A percentile compares a stretch with the other conserved stretches of the same genome.
Evolutionary conservation across 2,113 vertebrate species (phyloP).

Genomic region (Sinocyclocheilus grahami): DNA sequence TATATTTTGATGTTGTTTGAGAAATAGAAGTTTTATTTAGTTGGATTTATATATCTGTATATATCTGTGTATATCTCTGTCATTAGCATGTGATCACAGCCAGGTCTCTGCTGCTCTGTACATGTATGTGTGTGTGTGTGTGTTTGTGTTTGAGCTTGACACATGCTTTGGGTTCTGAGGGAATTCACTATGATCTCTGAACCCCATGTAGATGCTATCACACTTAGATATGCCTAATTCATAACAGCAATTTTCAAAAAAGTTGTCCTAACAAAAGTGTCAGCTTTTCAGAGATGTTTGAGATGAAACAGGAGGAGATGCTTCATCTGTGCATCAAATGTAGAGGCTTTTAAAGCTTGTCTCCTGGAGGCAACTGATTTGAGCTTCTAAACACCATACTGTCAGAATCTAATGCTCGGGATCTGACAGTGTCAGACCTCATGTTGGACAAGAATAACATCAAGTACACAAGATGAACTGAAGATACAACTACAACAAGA

Average conservation of each 20-base stretch:
- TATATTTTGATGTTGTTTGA: not conserved
- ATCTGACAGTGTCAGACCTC: slow-evolving; percentile 27
- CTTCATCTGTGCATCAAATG: slow-evolving; percentile 30
- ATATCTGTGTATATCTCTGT: not conserved
- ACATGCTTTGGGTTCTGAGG: not conserved
- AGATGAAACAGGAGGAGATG: slow-evolving; percentile 29
- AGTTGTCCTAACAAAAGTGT: not conserved
- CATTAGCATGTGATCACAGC: slow-evolving; percentile 1
- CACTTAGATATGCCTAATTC: slow-evolving; percentile 11
- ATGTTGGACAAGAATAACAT: slow-evolving; percentile 34
- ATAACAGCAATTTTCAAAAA: slow-evolving; percentile 14
- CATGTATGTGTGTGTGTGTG: not conserved
- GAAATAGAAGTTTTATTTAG: not conserved
- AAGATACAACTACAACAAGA: not conserved
- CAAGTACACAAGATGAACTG: slow-evolving; percentile 15
- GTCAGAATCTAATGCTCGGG: not conserved
- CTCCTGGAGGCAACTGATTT: slow-evolving; percentile 14
- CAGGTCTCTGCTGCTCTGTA: not conserved
- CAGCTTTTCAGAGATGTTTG: slow-evolving; percentile 5
- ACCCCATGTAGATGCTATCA: slow-evolving; percentile 5
- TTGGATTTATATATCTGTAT: not conserved
- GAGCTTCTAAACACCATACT: slow-evolving; percentile 7
- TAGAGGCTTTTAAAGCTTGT: slow-evolving; percentile 5
- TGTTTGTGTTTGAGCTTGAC: not conserved
- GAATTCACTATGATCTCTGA: slow-evolving; percentile 7